These are phyloP conservation scores for Stichopus chloronotus DNA, from an alignment of 35 echinoderm and acorn worm genomes.

Conservation along the genomic window DNA sequence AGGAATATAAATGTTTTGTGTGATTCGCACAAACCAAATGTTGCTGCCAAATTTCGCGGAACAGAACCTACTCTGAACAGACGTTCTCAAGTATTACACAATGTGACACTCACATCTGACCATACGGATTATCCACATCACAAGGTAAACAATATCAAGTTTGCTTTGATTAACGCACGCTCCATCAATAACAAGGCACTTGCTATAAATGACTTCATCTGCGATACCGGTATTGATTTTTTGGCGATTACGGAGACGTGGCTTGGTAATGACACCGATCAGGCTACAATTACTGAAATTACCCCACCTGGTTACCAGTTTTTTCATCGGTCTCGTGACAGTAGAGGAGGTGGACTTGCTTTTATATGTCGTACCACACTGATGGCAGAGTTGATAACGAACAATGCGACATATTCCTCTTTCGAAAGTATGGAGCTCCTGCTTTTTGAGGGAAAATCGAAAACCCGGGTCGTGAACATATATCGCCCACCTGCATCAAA, in stretches of 20 bases:
- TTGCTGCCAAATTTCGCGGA: background rate
- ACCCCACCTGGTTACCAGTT: slow-evolving; percentile 14
- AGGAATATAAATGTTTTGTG: too few relatives aligned
- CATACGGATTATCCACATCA: slow-evolving; percentile 13
- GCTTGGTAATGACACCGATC: slow-evolving; percentile 4
- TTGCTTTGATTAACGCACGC: background rate
- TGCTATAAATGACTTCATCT: background rate
- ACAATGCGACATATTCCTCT: slow-evolving; percentile 1
- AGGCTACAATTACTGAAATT: slow-evolving; percentile 2
- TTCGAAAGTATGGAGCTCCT: background rate
- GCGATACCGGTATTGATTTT: background rate
- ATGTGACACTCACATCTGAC: background rate
- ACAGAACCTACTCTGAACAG: background rate
- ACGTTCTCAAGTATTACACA: background rate
- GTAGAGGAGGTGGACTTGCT: background rate
- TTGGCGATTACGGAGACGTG: slow-evolving; percentile 13
- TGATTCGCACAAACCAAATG: background rate
- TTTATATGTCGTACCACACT: background rate
- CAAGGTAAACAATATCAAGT: background rate
- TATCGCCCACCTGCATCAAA: slow-evolving; percentile 17
- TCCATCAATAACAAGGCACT: slow-evolving; percentile 22
- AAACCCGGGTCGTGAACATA: background rate
- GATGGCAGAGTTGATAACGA: background rate
- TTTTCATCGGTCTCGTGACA: background rate
- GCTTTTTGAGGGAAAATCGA: slow-evolving; percentile 16